Conservation (phyloP, 1,140 invertebrate genomes). For the Drosophila erecta region DNA sequence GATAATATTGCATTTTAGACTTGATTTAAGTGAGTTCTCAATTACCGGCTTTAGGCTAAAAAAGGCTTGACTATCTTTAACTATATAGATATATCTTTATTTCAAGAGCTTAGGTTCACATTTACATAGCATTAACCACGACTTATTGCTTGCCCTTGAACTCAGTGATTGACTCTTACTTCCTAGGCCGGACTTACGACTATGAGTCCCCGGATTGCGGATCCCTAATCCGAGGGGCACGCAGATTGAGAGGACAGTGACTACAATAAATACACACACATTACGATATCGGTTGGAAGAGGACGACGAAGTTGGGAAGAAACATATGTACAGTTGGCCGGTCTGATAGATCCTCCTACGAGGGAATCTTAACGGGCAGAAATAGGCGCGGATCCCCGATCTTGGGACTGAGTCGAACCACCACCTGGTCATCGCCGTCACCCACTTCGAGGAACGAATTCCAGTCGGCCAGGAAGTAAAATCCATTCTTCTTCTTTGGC, state of each 20-base stretch:
- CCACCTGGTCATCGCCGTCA: conserved; percentile 90
- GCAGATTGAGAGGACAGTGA: conserved; percentile 54
- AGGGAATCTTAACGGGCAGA: conserved; percentile 88
- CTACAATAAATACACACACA: conserved; percentile 76
- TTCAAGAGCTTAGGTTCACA: conserved; percentile 34
- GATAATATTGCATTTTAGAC: no score
- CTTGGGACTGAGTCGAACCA: conserved; percentile 91
- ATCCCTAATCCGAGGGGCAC: conserved; percentile 4
- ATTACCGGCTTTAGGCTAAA: neutral
- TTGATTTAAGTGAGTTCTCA: no score
- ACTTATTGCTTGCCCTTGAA: neutral
- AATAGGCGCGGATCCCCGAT: conserved; percentile 91
- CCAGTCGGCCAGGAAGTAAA: conserved; percentile 94
- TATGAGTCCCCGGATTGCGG: conserved; percentile 5
- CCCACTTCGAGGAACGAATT: conserved; percentile 93
- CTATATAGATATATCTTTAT: conserved; percentile 32
- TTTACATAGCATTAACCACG: conserved; percentile 10
- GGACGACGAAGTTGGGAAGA: neutral
- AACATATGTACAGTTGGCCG: conserved; percentile 59
- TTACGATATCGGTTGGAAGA: conserved; percentile 5
- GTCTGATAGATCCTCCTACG: conserved; percentile 43
- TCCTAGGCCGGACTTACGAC: conserved; percentile 55
- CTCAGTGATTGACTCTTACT: conserved; percentile 68
- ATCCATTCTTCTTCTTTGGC: conserved; percentile 89
- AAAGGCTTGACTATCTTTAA: neutral